Evolutionary conservation across 2,888 invertebrate species (phyloP), one percentile per base, ranked within the genome.

Genomic region (Dendrolimus houi): DNA sequence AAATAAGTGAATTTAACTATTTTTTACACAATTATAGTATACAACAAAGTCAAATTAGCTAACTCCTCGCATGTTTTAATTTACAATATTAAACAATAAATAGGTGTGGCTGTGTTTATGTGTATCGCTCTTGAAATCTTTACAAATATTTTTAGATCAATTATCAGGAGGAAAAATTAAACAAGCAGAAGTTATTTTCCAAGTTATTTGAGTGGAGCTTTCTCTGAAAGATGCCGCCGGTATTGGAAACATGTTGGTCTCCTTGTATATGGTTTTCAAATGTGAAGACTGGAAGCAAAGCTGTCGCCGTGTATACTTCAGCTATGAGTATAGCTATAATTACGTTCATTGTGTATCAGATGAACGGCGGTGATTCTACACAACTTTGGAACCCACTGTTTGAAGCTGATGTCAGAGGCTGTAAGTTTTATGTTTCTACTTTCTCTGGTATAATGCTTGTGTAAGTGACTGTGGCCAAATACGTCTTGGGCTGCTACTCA

Each of bases 371-470:
- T 17, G 97, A 97, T 72, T 97, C 97, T 0, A 94, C 96, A 0
- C 97, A 97, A 78, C 87, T 97, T 6, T 97, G 97, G 89, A 96
- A 95, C 72, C 97, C 97, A 0, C 87, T 97, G 47, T 98, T 97
- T 83, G 97, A 98, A 85, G 94, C 97, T 42, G 97, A 97, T 85
- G 93, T 96, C 8, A 91, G 95, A 74, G 84, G 86, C 65, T 94
- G 95, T 95, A 85, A 92, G 94, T 93, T 64, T 59, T 29, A 29
- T 29, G 29, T 29, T 29, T 29, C 29, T 29, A 29, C 6, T 29
- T 29, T 2, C 29, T 29, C 29, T 29, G 29, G 29, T 3, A 29
- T 29, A 29, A 29, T 29, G 29, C 29, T 29, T 6, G 6, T 2
- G 17, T 17, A 17, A 17, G 17, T 29, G 29, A 29, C 29, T 29